These are phyloP conservation scores for Sesia apiformis DNA, from an alignment of 2,888 invertebrate species.

Conservation along the genomic window DNA sequence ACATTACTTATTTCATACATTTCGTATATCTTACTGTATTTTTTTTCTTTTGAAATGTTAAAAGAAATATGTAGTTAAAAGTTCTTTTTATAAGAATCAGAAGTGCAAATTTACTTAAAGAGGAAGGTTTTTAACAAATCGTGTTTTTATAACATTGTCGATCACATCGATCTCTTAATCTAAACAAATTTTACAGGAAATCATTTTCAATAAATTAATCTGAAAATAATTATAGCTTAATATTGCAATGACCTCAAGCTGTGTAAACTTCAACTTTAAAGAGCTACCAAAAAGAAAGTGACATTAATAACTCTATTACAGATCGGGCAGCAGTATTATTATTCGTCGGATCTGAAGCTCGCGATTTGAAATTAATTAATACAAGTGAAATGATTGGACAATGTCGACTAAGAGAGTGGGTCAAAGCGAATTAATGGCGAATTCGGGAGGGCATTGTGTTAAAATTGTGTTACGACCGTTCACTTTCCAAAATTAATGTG, in stretches of 20 bases:
- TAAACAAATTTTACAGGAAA: constrained; percentile 2
- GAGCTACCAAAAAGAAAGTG: constrained; percentile 38
- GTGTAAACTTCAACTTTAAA: not conserved
- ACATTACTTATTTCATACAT: too few relatives aligned
- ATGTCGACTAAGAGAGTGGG: constrained; percentile 43
- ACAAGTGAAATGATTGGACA: constrained; percentile 50
- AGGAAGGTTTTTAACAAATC: too few relatives aligned
- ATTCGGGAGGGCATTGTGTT: not conserved
- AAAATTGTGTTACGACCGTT: constrained; percentile 25
- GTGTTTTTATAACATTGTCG: too few relatives aligned
- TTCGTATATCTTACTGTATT: too few relatives aligned
- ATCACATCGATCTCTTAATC: too few relatives aligned
- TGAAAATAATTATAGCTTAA: too few relatives aligned
- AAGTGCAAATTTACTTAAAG: too few relatives aligned
- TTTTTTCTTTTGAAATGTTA: too few relatives aligned
- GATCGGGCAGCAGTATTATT: constrained; percentile 29
- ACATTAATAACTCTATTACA: constrained; percentile 37
- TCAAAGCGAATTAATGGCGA: constrained; percentile 63
- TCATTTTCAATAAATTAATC: constrained; percentile 8
- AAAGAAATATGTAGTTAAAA: too few relatives aligned
- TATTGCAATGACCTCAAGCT: not conserved
- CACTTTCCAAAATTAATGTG: constrained; percentile 30
- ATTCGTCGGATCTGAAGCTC: constrained; percentile 36
- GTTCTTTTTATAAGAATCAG: too few relatives aligned
- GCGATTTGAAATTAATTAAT: constrained; percentile 57